phyloP scores from a whole-genome alignment of 2,797 vertebrate species.

The Mycteria americana region DNA sequence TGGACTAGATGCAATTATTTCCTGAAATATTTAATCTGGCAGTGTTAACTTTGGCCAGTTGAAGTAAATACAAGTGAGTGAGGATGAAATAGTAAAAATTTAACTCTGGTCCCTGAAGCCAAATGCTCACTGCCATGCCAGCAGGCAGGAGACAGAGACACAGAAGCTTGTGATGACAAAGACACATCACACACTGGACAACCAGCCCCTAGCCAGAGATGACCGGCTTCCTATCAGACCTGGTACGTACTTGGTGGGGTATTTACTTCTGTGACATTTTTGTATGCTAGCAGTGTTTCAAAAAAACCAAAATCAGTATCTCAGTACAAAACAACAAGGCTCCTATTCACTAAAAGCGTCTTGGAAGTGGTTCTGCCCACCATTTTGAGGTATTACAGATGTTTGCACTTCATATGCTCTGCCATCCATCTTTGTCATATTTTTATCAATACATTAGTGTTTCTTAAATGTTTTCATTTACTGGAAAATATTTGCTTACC shows the following conservation, averaged over 20 bases:
- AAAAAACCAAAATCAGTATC: background rate
- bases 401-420: background rate
- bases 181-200: background rate
- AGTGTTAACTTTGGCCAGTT: slow-evolving; percentile 33
- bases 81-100: slow-evolving; percentile 47
- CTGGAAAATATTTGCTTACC: background rate
- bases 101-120: slow-evolving; percentile 21
- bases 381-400: background rate
- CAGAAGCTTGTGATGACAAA: slow-evolving; percentile 9
- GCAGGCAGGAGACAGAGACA: background rate
- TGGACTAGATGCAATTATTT: slow-evolving; percentile 14
- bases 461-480: background rate
- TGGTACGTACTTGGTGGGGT: slow-evolving; percentile 19
- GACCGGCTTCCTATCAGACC: slow-evolving; percentile 22
- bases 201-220: background rate
- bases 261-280: background rate
- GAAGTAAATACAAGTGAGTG: background rate
- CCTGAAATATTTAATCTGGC: slow-evolving; percentile 50
- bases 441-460: background rate
- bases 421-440: background rate
- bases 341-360: background rate
- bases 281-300: background rate
- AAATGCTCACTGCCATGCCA: background rate
- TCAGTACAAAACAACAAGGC: background rate
- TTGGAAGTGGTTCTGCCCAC: background rate